A percentile compares a stretch with the other conserved stretches of the same genome.
phyloP scores from a whole-genome alignment of 2,113 vertebrate species.

The Hypanus sabinus region DNA sequence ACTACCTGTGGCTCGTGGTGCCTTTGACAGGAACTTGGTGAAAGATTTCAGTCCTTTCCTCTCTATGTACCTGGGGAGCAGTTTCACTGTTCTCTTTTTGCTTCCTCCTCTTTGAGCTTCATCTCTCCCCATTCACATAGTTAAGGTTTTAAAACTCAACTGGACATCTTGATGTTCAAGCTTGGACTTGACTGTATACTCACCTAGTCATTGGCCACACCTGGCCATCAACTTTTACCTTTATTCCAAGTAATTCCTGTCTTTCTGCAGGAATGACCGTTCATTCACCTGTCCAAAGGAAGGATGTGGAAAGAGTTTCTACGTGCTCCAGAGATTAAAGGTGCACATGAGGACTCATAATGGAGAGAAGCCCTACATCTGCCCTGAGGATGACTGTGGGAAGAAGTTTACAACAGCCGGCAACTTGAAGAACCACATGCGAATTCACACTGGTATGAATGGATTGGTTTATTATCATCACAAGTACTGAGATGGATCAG shows the following conservation, averaged over 20 bases:
- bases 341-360: slow-evolving; percentile 99
- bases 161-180: background rate
- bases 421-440: slow-evolving; percentile 91
- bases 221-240: background rate
- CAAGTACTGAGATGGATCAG: too few species aligned
- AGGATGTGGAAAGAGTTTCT: slow-evolving; percentile 97
- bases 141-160: background rate
- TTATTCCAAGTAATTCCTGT: background rate
- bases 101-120: background rate
- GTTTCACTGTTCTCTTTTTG: background rate
- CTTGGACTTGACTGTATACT: background rate
- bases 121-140: background rate
- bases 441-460: slow-evolving; percentile 83
- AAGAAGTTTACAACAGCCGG: slow-evolving; percentile 96
- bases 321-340: slow-evolving; percentile 89
- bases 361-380: slow-evolving; percentile 91
- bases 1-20: background rate
- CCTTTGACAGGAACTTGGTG: background rate
- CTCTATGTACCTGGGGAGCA: background rate
- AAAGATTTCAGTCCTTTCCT: background rate
- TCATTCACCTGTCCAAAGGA: slow-evolving; percentile 86
- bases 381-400: slow-evolving; percentile 82
- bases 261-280: slow-evolving; percentile 78
- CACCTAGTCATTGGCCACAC: background rate
- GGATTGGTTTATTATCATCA: too few species aligned